Conservation (phyloP, 2,797 vertebrate genomes). For the Gymnothorax reevesii region DNA sequence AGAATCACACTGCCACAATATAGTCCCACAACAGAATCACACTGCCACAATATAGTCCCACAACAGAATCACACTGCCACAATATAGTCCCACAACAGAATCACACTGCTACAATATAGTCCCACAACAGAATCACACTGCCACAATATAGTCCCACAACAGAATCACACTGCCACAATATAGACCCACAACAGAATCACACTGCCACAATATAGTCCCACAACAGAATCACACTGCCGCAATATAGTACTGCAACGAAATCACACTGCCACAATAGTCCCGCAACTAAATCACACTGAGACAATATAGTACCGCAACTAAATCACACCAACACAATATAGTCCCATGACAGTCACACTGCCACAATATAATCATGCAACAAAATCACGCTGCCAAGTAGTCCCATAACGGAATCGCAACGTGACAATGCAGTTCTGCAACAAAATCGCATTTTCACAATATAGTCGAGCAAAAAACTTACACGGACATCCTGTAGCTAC, state of each 20-base stretch:
- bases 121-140: background rate
- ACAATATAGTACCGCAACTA: background rate
- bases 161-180: background rate
- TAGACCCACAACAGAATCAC: background rate
- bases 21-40: too few species aligned
- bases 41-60: too few species aligned
- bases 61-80: too few species aligned
- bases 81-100: too few species aligned
- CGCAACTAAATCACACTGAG: background rate
- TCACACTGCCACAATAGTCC: background rate
- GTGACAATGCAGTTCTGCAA: background rate
- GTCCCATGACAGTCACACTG: too few species aligned
- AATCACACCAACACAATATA: background rate
- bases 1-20: too few species aligned
- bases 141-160: background rate
- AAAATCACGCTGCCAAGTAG: background rate
- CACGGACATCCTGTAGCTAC: background rate
- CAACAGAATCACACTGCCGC: conserved; percentile 11
- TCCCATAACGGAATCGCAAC: too few species aligned
- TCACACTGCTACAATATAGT: too few species aligned
- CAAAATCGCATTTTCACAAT: background rate
- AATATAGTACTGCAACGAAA: background rate
- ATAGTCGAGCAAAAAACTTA: background rate
- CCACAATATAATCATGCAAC: background rate
- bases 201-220: background rate